Evolutionary conservation across 2,888 invertebrate species (phyloP).

Genomic region (Cerceris ruficornis): DNA sequence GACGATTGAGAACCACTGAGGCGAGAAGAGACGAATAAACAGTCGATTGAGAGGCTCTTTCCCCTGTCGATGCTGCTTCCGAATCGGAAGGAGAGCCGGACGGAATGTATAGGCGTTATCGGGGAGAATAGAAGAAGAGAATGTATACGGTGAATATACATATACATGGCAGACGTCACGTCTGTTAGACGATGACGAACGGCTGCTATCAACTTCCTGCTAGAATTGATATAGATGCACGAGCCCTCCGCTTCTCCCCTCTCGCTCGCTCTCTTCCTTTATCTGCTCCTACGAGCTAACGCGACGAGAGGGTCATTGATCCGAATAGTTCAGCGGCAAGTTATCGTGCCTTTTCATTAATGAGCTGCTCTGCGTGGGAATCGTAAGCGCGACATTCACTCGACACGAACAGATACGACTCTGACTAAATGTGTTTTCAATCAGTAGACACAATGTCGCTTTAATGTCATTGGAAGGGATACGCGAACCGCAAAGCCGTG

Average conservation of each 20-base stretch:
- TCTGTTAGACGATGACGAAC: constrained; percentile 59
- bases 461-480: too few species aligned
- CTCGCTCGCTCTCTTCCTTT: too few species aligned
- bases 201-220: constrained; percentile 67
- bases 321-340: constrained; percentile 43
- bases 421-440: too few species aligned
- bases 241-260: constrained; percentile 2
- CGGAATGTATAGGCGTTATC: constrained; percentile 11
- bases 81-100: constrained; percentile 34
- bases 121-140: constrained; percentile 2
- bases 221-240: constrained; percentile 63
- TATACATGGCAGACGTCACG: constrained; percentile 24
- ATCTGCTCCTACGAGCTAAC: constrained; percentile 49
- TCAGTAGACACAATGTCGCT: too few species aligned
- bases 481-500: too few species aligned
- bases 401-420: too few species aligned
- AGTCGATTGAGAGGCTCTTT: constrained; percentile 39
- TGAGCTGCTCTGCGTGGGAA: constrained; percentile 14
- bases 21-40: constrained; percentile 23
- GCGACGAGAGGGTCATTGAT: constrained; percentile 61
- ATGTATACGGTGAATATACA: neutral
- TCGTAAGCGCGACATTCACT: constrained; percentile 4
- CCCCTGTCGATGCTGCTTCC: constrained; percentile 41
- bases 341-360: constrained; percentile 48
- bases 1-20: constrained; percentile 33